Conservation (phyloP, 1,140 invertebrate genomes). For the Scaptodrosophila lebanonensis region DNA sequence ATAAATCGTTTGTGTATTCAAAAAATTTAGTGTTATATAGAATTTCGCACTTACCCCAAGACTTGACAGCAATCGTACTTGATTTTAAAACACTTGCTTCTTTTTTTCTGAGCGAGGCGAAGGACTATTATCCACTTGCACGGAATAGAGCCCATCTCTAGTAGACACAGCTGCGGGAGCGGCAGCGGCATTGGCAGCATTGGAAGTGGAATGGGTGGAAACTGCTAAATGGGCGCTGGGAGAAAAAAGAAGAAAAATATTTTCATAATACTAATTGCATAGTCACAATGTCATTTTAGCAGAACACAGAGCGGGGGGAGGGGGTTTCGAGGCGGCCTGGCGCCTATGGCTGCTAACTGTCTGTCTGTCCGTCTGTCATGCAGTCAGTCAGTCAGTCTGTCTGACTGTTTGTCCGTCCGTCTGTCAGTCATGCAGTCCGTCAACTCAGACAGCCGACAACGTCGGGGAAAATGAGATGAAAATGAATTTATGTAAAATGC, state of each 20-base stretch:
- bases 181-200: slow-evolving; percentile 2
- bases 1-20: too few species aligned
- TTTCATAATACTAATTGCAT: slow-evolving; percentile 77
- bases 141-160: too few species aligned
- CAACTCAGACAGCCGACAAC: slow-evolving; percentile 21
- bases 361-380: background rate
- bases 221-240: slow-evolving; percentile 1
- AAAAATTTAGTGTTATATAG: too few species aligned
- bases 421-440: too few species aligned
- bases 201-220: slow-evolving; percentile 24
- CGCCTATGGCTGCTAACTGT: slow-evolving; percentile 60
- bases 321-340: background rate
- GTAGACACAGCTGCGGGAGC: background rate
- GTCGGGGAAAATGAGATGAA: slow-evolving; percentile 51
- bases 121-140: too few species aligned
- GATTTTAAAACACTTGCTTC: too few species aligned
- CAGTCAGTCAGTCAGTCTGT: background rate
- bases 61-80: too few species aligned
- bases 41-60: too few species aligned
- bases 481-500: slow-evolving; percentile 74
- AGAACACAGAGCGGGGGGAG: background rate
- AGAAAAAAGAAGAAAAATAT: slow-evolving; percentile 66
- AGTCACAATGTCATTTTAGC: slow-evolving; percentile 75
- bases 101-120: too few species aligned
- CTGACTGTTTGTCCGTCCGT: too few species aligned